Evolutionary conservation across 2,888 invertebrate species (phyloP), one percentile per base, ranked within the genome.

Genomic region (Tetanocera ferruginea): DNA sequence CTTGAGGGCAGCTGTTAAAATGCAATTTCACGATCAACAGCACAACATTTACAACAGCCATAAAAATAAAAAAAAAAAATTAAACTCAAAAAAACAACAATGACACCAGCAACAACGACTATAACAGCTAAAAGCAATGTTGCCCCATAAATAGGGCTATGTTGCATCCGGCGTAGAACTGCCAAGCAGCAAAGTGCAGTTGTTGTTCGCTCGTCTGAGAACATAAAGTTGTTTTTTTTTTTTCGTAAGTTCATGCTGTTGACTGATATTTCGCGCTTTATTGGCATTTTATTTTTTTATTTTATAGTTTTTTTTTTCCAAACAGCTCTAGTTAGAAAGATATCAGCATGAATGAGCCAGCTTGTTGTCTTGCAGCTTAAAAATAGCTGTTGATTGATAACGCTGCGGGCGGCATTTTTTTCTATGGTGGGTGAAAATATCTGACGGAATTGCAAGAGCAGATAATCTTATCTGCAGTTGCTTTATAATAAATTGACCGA

Each of bases 371-470:
- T n/a, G 28, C n/a, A n/a, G 25, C 55, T 5, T 37, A 37, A 19
- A 14, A 11, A 25, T 19, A 80, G 81, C 78, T 80, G 81, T 80
- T 85, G 84, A 83, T 84, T 84, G 84, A 84, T 83, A 84, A 83
- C 83, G 80, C 83, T 82, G 82, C 84, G 84, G 85, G 85, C 85
- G 85, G 85, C 83, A 83, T 67, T 64, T 31, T 77, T 78, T 82
- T 64, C 60, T 62, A 43, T 43, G 3, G 43, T 14, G 43, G 43
- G 14, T 11, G 43, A 11, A 43, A 43, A 11, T 2, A 43, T 43
- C 43, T 11, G 43, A 43, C 11, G 1, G 43, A 2, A 43, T 2
- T 43, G 57, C n/a, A 17, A n/a, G 23, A 57, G 9, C n/a, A 57
- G 25, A 23, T 23, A 57, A 57, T 9, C 11, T 23, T 57, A 25